Conservation (phyloP, 2,888 invertebrate species). For the Onchidella celtica region DNA sequence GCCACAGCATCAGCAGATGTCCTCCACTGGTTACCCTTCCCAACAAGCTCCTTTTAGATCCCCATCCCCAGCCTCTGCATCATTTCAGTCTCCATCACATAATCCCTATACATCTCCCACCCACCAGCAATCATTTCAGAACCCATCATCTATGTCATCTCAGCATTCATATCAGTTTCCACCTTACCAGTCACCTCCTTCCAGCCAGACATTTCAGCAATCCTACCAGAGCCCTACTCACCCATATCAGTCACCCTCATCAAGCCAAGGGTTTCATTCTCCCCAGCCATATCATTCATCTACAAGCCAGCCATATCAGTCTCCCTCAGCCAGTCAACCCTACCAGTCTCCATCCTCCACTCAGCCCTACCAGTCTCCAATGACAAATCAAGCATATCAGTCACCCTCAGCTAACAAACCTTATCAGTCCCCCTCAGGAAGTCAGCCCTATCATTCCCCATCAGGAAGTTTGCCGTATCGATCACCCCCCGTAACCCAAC, state of each 20-base stretch:
- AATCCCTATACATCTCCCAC: constrained; percentile 37
- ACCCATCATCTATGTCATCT: constrained; percentile 6
- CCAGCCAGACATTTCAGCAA: constrained; percentile 21
- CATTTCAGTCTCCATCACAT: constrained; percentile 41
- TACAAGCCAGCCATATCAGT: constrained; percentile 10
- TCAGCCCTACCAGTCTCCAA: constrained; percentile 32
- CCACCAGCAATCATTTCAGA: constrained; percentile 30
- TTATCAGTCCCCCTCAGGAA: constrained; percentile 10
- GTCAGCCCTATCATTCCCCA: background rate
- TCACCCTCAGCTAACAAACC: background rate
- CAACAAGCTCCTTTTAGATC: constrained; percentile 17
- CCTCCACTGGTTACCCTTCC: constrained; percentile 11
- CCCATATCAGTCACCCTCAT: constrained; percentile 28
- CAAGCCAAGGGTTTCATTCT: constrained; percentile 30
- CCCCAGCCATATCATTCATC: constrained; percentile 34
- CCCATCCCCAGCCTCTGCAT: background rate
- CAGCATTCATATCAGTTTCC: constrained; percentile 25
- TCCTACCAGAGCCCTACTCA: constrained; percentile 40
- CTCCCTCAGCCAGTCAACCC: background rate
- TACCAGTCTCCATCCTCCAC: constrained; percentile 3
- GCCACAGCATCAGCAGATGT: constrained; percentile 15
- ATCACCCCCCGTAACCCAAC: background rate
- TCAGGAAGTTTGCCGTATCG: background rate
- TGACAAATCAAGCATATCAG: constrained; percentile 9
- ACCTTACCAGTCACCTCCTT: constrained; percentile 25